Percentiles rank a stretch among this genome's conserved stretches.
phyloP scores from a whole-genome alignment of 2,888 invertebrate species.

The Frankliniella fusca region DNA sequence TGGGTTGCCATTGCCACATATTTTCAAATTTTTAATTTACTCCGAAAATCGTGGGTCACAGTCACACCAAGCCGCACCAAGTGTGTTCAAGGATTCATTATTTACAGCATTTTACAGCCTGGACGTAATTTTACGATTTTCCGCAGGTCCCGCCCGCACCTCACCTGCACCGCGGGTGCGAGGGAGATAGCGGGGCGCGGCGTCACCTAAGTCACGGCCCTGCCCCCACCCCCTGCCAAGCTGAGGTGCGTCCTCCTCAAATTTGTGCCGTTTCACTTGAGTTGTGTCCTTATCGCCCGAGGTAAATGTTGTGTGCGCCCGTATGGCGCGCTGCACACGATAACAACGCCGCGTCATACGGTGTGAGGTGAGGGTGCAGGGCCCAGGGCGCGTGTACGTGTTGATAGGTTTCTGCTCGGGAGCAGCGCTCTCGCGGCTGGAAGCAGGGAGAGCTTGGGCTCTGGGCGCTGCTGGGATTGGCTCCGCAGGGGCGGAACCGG shows the following conservation, averaged over 20 bases:
- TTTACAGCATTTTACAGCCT: not conserved
- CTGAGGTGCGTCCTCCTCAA: not conserved
- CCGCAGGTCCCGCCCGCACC: too few species aligned
- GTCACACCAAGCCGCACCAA: too few species aligned
- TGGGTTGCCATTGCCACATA: too few species aligned
- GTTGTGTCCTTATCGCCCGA: constrained; percentile 43
- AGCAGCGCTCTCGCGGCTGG: not conserved
- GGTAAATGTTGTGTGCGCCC: constrained; percentile 21
- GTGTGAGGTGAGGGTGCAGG: not conserved
- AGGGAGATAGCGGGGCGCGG: not conserved
- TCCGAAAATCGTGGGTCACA: too few species aligned
- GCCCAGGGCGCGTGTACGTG: not conserved
- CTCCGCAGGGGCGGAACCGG: not conserved
- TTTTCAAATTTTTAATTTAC: too few species aligned
- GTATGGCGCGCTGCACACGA: not conserved
- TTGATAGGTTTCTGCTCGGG: not conserved
- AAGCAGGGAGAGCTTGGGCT: not conserved
- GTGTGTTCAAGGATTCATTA: too few species aligned
- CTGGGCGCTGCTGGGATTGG: not conserved
- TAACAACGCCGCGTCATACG: too few species aligned
- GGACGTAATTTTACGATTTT: too few species aligned
- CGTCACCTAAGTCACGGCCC: not conserved
- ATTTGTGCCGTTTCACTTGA: constrained; percentile 9
- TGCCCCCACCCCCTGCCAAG: not conserved
- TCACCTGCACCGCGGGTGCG: too few species aligned